A percentile compares a stretch with the other conserved stretches of the same genome.
Conservation (phyloP, 2,113 vertebrate genomes). For the Erpornis zantholeuca region DNA sequence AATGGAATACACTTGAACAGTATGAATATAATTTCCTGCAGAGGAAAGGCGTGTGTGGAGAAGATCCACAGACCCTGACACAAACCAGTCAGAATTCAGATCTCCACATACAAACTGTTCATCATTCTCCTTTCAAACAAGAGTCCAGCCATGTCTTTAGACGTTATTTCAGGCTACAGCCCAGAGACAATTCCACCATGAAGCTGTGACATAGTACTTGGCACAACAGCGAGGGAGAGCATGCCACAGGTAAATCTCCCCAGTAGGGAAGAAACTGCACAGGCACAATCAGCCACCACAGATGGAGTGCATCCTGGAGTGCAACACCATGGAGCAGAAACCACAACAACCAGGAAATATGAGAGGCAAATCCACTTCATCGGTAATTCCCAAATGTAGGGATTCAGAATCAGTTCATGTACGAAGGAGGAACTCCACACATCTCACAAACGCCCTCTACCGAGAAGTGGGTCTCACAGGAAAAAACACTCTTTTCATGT, state of each 20-base stretch:
- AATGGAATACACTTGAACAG: neutral
- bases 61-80: neutral
- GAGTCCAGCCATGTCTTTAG: neutral
- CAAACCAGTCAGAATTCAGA: neutral
- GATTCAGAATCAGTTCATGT: rapidly evolving
- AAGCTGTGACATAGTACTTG: neutral
- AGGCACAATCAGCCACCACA: neutral
- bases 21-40: neutral
- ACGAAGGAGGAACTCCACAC: neutral
- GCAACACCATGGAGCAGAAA: neutral
- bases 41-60: neutral
- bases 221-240: neutral
- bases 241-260: neutral
- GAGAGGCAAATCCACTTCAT: neutral
- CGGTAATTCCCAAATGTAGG: neutral
- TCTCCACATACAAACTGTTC: neutral
- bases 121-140: neutral
- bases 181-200: neutral
- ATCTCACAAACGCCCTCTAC: neutral
- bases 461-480: neutral
- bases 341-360: neutral
- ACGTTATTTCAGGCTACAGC: neutral
- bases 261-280: neutral
- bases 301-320: rapidly evolving
- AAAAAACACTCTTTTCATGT: neutral